phyloP scores from a whole-genome alignment of 2,888 invertebrate species.

The Sepiola atlantica region DNA sequence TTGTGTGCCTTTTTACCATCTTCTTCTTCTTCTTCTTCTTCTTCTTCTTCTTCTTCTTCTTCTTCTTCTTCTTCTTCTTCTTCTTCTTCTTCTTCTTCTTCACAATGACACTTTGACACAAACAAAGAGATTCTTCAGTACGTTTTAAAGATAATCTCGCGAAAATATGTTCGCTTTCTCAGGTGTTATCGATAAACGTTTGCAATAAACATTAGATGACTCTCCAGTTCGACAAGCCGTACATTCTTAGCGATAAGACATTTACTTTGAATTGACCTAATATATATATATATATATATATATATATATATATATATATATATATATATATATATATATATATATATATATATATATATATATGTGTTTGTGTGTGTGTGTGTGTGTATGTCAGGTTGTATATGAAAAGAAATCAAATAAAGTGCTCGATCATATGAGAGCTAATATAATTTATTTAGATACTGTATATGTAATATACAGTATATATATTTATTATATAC shows the following conservation, averaged over 20 bases:
- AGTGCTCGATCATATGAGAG: too few relatives aligned
- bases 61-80: too few relatives aligned
- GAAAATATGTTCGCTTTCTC: not conserved
- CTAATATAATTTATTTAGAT: too few relatives aligned
- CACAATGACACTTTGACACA: not conserved
- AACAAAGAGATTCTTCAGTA: not conserved
- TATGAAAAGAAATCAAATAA: too few relatives aligned
- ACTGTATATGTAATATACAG: too few relatives aligned
- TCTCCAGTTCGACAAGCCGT: not conserved
- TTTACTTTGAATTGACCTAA: not conserved
- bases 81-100: not conserved
- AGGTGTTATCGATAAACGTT: not conserved
- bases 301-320: not conserved
- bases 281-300: too few relatives aligned
- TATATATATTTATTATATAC: too few relatives aligned
- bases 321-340: not conserved
- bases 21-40: too few relatives aligned
- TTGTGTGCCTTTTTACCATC: not conserved
- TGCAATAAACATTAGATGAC: not conserved
- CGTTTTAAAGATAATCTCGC: not conserved
- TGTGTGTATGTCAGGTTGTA: too few relatives aligned
- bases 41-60: too few relatives aligned
- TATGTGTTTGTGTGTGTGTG: too few relatives aligned
- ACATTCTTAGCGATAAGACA: not conserved
- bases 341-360: not conserved